Evolutionary conservation across 2,888 invertebrate species (phyloP).

Genomic region (Dyspetes luteomarginatus): DNA sequence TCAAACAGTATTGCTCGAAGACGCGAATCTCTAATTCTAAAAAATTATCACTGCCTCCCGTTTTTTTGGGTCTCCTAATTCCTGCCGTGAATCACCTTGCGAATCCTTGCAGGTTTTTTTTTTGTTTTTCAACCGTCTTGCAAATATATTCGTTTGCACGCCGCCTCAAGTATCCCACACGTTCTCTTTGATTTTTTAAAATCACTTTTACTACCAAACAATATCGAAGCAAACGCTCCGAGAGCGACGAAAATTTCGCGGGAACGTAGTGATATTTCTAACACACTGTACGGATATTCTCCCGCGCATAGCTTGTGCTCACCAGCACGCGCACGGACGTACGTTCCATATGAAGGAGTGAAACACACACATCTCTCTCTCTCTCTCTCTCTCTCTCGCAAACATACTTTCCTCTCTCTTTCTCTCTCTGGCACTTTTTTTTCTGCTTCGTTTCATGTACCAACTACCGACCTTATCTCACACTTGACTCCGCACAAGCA

Average conservation of each 20-base stretch:
- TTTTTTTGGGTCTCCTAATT: not conserved
- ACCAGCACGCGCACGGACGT: conserved; percentile 32
- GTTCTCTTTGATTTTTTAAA: not conserved
- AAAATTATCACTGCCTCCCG: not conserved
- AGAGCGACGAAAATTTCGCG: not conserved
- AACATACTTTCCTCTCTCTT: conserved; percentile 50
- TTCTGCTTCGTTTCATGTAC: conserved; percentile 46
- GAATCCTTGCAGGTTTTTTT: not conserved
- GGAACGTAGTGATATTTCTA: not conserved
- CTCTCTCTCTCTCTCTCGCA: conserved; percentile 45
- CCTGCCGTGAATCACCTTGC: not conserved
- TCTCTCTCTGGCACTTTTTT: conserved; percentile 58
- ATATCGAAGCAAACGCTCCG: conserved; percentile 3
- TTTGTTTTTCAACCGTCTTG: not conserved
- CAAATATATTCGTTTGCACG: conserved; percentile 4
- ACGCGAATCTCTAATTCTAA: not conserved
- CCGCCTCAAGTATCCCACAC: too few relatives aligned
- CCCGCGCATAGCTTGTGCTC: conserved; percentile 58
- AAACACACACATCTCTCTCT: conserved; percentile 45
- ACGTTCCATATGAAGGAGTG: conserved; percentile 31
- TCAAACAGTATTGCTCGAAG: not conserved
- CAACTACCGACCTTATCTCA: conserved; percentile 42
- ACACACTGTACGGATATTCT: conserved; percentile 52
- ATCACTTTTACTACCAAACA: not conserved
- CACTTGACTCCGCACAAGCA: conserved; percentile 15